Conservation (phyloP, 2,888 invertebrate species). For the Dione vanillae region DNA sequence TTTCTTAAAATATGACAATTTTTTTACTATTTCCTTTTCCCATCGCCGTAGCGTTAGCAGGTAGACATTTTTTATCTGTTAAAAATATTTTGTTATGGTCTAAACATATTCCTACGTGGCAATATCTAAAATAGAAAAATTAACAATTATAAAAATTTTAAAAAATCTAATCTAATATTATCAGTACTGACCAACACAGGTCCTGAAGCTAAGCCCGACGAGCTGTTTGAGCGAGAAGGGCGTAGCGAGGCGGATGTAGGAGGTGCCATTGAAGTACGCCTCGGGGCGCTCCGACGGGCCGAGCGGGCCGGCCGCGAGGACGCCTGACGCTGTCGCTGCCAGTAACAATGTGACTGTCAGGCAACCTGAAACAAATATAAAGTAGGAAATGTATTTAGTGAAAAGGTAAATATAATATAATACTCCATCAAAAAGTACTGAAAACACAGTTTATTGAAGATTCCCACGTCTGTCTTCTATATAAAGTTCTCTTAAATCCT, state of each 20-base stretch:
- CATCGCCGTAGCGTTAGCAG: neutral
- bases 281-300: slow-evolving; percentile 88
- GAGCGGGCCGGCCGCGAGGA: slow-evolving; percentile 63
- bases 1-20: neutral
- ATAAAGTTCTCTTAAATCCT: no score
- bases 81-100: neutral
- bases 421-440: no score
- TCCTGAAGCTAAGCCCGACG: slow-evolving; percentile 92
- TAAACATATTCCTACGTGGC: no score
- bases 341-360: slow-evolving; percentile 52
- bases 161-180: no score
- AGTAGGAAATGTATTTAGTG: no score
- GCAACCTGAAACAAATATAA: slow-evolving; percentile 51
- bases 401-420: no score
- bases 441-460: no score
- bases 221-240: slow-evolving; percentile 91
- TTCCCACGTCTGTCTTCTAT: no score
- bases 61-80: neutral
- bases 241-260: slow-evolving; percentile 88
- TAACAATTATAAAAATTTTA: no score
- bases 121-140: no score
- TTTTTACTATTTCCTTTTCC: neutral
- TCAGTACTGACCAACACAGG: slow-evolving; percentile 88
- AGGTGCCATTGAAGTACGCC: slow-evolving; percentile 93
- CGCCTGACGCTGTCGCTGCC: slow-evolving; percentile 50